These are phyloP conservation scores for Microvelia longipes DNA, from an alignment of 1,140 invertebrate genomes.

Conservation along the genomic window DNA sequence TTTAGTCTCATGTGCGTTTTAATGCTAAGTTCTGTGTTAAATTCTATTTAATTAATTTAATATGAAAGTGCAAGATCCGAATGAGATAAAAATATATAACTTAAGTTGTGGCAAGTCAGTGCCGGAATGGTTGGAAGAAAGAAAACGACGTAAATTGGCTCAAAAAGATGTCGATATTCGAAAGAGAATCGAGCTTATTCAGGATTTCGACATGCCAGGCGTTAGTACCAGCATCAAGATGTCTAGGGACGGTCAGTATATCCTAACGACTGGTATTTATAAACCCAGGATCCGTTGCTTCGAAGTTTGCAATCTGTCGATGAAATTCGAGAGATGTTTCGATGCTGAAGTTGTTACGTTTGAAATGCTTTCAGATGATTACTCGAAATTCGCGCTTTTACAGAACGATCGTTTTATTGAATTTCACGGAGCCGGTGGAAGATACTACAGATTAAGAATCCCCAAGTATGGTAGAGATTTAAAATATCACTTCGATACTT, in stretches of 20 bases:
- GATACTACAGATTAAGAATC: constrained; percentile 79
- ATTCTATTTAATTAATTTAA: too few species aligned
- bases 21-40: too few species aligned
- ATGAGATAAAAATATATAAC: constrained; percentile 97
- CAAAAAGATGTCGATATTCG: constrained; percentile 86
- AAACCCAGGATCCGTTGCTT: constrained; percentile 92
- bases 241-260: constrained; percentile 83
- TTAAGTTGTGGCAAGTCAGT: constrained; percentile 88
- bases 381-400: constrained; percentile 70
- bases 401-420: constrained; percentile 83
- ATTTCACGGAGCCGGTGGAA: constrained; percentile 82
- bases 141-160: constrained; percentile 65
- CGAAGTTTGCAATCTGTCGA: constrained; percentile 86
- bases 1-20: too few species aligned
- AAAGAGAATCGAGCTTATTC: constrained; percentile 85
- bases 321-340: constrained; percentile 97
- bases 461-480: constrained; percentile 92
- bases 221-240: constrained; percentile 71
- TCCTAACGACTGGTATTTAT: constrained; percentile 87
- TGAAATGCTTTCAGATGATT: constrained; percentile 77
- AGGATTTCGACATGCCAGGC: constrained; percentile 98
- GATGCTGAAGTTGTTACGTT: constrained; percentile 88
- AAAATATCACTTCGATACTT: constrained; percentile 73
- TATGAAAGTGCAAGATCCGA: constrained; percentile 51
- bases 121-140: constrained; percentile 92